Base-by-base conservation (phyloP, 1,140 invertebrate genomes). In the Drosophila mojavensis region DNA sequence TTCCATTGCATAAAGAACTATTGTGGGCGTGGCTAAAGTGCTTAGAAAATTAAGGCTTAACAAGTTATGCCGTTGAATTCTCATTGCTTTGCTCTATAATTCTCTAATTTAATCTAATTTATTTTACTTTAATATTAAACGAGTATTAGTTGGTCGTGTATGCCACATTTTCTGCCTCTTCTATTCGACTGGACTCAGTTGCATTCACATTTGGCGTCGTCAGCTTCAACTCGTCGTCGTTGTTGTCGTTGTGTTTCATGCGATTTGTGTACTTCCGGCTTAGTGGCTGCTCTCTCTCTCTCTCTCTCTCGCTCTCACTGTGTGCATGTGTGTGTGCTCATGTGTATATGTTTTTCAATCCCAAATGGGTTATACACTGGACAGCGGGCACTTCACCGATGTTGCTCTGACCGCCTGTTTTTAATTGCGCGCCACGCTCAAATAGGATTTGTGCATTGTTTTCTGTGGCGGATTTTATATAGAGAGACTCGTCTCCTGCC, bases 361-460 rank as follows among this genome's bases (percentile, higher is more conserved):
- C 56, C 75, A 70, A 59, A 75, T 36, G 50, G n/a, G 51, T 30
- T 69, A 61, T 53, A 59, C 69, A 59, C 69, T 69, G 72, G 47
- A 63, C 62, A 65, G 43, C 79, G 62, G 65, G 45, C 43, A 61
- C 61, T 78, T 75, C 48, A 13, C 61, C 45, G 53, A 33, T 65
- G 47, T 70, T 53, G 45, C 53, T 62, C 62, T 56, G 51, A 41
- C 69, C 65, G 63, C 62, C 81, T 84, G 84, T 84, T 84, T 88
- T 88, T 88, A 88, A 88, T 88, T 88, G 84, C 84, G 73, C 64
- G 68, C 80, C 61, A 70, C 80, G 84, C 85, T 89, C 85, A 88
- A 89, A 84, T 84, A 75, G 84, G 84, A 88, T 88, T 88, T 88
- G 84, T 84, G 84, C 84, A 88, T 88, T 88, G 84, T 88, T 89